Evolutionary conservation across 2,113 vertebrate species (phyloP).

Genomic region (Anarhynchus alexandrinus): DNA sequence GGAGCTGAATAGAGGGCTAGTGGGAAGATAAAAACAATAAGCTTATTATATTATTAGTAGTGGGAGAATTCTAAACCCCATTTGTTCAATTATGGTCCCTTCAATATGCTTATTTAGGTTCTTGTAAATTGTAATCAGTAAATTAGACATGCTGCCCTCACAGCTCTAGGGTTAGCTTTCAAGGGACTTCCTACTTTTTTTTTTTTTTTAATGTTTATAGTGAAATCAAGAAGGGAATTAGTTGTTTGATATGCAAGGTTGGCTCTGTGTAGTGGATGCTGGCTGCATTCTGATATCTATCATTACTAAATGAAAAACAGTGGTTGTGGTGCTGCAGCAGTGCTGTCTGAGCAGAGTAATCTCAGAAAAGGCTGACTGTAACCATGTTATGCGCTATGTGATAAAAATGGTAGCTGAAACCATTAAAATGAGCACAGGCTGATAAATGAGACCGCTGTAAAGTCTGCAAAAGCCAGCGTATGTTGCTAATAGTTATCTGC

Average conservation of each 20-base stretch:
- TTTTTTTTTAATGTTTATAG: slow-evolving; percentile 6
- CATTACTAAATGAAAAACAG: neutral
- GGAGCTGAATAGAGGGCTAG: slow-evolving; percentile 25
- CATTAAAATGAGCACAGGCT: neutral
- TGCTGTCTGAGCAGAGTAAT: neutral
- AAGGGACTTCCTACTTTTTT: neutral
- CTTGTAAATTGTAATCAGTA: slow-evolving; percentile 65
- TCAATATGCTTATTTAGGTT: slow-evolving; percentile 57
- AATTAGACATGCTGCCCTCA: slow-evolving; percentile 60
- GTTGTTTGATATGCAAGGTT: slow-evolving; percentile 40
- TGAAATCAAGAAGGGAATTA: slow-evolving; percentile 34
- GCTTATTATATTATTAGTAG: slow-evolving; percentile 57
- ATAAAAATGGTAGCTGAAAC: neutral
- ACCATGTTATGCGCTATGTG: neutral
- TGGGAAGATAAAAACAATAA: slow-evolving; percentile 56
- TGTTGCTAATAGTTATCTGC: neutral
- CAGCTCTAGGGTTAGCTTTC: slow-evolving; percentile 54
- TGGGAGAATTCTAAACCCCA: slow-evolving; percentile 51
- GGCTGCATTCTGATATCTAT: slow-evolving; percentile 28
- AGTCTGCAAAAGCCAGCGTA: neutral
- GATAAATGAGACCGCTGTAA: neutral
- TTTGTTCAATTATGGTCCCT: slow-evolving; percentile 63
- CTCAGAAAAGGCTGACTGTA: neutral
- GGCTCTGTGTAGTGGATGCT: slow-evolving; percentile 1
- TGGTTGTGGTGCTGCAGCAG: neutral